Evolutionary conservation across 2,797 vertebrate species (phyloP), one percentile per base, ranked within the genome.

Genomic region (Oreonectes daqikongensis): DNA sequence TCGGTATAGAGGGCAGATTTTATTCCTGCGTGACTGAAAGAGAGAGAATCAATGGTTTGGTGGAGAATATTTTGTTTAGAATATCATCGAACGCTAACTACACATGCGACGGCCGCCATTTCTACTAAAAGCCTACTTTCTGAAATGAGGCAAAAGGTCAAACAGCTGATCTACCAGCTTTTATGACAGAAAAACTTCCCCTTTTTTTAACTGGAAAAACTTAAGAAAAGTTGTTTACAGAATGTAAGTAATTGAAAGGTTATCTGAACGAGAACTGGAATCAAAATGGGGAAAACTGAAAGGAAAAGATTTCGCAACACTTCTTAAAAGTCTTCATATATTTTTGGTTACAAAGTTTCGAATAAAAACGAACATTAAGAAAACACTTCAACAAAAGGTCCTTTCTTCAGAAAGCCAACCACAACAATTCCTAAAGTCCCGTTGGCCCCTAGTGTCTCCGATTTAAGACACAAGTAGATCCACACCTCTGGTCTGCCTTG

Each of bases 381-480:
- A 74, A 80, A 72, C n/a, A 74, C 61, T 73, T 38, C 4, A 79
- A 63, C 74, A 75, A 63, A 38, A 63, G 20, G 77, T 55, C 48
- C 24, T 73, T 42, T 55, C 57, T 53, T 35, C 78, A 78, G 63
- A 84, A 85, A 81, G 72, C 80, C 72, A 74, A 48, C 12, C 38
- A 3, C 38, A 70, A n/a, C n/a, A n/a, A n/a, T 30, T 60, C 74
- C 46, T 26, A 72, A 69, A 75, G 53, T 79, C 76, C 82, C 84
- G 78, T 83, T 70, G 77, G 64, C 81, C 64, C 60, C 53, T 40
- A 84, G 78, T 52, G 75, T 81, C 77, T 63, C 75, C 78, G 76
- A 87, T 84, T 88, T 84, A 71, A 79, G 81, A 70, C 40, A 60
- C 35, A 6, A n/a, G 70, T 46, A 78, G 15, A 40, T 81, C 74